Conservation (phyloP, 2,113 vertebrate species). For the Oncorhynchus keta region DNA sequence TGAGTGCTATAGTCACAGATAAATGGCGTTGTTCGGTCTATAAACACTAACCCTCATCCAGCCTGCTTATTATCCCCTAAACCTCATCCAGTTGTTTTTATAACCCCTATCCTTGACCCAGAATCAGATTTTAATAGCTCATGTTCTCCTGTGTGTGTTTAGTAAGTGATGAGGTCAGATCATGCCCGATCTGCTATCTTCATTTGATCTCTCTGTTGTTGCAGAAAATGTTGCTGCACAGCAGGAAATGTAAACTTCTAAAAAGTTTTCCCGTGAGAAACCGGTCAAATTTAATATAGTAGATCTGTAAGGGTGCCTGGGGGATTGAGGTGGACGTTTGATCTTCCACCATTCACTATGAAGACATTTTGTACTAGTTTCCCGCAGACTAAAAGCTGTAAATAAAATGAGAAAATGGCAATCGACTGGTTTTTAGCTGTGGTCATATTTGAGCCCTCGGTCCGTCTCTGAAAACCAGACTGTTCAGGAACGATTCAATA, state of each 20-base stretch:
- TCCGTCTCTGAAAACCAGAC: background rate
- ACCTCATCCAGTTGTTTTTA: too few species aligned
- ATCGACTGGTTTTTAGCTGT: background rate
- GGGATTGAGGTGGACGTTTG: background rate
- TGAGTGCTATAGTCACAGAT: too few species aligned
- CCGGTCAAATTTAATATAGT: background rate
- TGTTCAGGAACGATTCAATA: too few species aligned
- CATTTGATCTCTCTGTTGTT: too few species aligned
- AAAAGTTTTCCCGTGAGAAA: background rate
- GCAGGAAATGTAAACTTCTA: too few species aligned
- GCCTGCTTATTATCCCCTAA: background rate
- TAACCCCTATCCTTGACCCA: too few species aligned
- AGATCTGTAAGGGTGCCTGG: too few species aligned
- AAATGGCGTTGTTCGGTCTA: too few species aligned
- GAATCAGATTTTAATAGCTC: too few species aligned
- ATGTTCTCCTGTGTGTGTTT: background rate
- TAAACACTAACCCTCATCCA: background rate
- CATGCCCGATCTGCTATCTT: background rate
- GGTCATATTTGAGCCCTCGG: background rate
- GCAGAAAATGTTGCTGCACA: too few species aligned
- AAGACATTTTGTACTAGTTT: background rate
- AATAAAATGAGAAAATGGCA: constrained; percentile 11
- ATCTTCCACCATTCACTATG: background rate
- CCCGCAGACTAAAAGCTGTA: background rate
- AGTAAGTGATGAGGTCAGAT: background rate